phyloP scores from a whole-genome alignment of 2,888 invertebrate species.

The Drosophila percnosoma region DNA sequence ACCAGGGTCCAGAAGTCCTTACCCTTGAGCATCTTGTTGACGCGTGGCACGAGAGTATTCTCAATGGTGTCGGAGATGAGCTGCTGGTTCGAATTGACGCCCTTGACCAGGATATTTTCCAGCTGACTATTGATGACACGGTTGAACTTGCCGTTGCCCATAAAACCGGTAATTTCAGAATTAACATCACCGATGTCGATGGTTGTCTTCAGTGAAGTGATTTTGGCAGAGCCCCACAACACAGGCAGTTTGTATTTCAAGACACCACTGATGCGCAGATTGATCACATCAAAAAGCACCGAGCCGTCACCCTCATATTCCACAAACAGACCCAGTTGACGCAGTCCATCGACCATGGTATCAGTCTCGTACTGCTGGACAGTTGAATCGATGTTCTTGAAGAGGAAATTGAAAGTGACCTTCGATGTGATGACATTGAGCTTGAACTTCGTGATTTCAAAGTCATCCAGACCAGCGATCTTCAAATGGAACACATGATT shows the following conservation, averaged over 20 bases:
- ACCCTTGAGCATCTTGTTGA: conserved; percentile 78
- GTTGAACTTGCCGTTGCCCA: conserved; percentile 72
- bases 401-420: conserved; percentile 75
- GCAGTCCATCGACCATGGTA: conserved; percentile 73
- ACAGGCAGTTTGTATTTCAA: conserved; percentile 79
- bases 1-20: conserved; percentile 79
- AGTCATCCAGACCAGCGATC: conserved; percentile 79
- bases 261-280: conserved; percentile 73
- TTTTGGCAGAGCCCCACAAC: conserved; percentile 81
- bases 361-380: conserved; percentile 77
- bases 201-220: conserved; percentile 73
- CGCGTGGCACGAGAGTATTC: conserved; percentile 66
- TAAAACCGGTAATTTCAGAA: conserved; percentile 77
- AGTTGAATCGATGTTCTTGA: conserved; percentile 72
- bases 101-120: conserved; percentile 66
- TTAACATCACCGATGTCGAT: conserved; percentile 66
- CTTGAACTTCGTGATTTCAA: conserved; percentile 75
- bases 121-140: conserved; percentile 70
- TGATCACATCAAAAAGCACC: conserved; percentile 72
- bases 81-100: conserved; percentile 72
- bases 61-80: conserved; percentile 76
- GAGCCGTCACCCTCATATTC: conserved; percentile 78
- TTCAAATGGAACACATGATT: conserved; percentile 72
- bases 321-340: conserved; percentile 70
- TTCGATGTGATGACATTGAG: conserved; percentile 74